Evolutionary conservation across 2,888 invertebrate species (phyloP).

Genomic region (Belgica antarctica): DNA sequence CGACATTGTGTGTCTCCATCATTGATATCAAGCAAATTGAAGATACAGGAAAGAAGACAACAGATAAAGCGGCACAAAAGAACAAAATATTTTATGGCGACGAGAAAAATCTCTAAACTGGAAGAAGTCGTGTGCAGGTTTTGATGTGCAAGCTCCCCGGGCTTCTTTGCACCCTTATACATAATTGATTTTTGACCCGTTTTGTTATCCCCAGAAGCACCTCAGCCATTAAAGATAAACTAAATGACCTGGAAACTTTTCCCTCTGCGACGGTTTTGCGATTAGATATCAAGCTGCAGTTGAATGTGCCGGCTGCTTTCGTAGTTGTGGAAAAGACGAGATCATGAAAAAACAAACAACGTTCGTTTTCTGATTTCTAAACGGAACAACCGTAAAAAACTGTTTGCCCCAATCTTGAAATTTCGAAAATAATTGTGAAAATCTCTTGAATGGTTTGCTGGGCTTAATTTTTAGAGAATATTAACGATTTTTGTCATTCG

Average conservation of each 20-base stretch:
- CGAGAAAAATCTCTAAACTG: background rate
- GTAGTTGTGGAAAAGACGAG: no score
- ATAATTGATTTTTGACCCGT: slow-evolving; percentile 21
- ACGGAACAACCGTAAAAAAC: no score
- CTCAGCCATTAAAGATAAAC: background rate
- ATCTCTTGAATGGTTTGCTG: no score
- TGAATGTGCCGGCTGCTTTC: no score
- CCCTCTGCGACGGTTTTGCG: background rate
- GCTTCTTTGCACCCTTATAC: background rate
- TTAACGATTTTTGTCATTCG: no score
- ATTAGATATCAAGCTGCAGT: background rate
- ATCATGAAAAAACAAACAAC: no score
- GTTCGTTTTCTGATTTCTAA: no score
- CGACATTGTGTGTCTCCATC: no score
- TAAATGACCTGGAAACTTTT: slow-evolving; percentile 31
- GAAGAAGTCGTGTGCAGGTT: slow-evolving; percentile 15
- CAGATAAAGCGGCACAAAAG: slow-evolving; percentile 2
- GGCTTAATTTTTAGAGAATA: no score
- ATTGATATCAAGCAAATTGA: background rate
- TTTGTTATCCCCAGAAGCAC: background rate
- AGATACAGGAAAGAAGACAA: background rate
- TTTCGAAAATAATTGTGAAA: no score
- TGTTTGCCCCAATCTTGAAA: no score
- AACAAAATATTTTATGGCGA: slow-evolving; percentile 28
- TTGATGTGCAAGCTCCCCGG: background rate